Base-by-base conservation (phyloP, 37 sponge, comb jelly and placozoan genomes). In the Geodia barretti region DNA sequence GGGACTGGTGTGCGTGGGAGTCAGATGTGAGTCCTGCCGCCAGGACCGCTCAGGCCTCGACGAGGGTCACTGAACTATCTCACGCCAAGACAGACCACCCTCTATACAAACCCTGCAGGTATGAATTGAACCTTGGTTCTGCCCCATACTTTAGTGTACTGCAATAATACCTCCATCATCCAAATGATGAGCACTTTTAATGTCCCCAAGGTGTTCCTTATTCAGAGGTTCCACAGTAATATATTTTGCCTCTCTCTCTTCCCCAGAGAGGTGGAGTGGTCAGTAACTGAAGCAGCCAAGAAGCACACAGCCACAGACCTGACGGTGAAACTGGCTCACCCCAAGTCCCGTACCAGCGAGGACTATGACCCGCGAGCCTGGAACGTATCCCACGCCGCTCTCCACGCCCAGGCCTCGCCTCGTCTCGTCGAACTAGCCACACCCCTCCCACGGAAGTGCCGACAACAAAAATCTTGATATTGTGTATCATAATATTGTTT, bases 1-100 rank as follows among this genome's bases (percentile, higher is more conserved):
- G 93, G 93, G 93, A 92, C 28, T 92, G 93, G 93, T 77, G 86
- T 1, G 89, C 88, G 73, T 92, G 93, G 93, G 2, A 69, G 40
- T 54, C 73, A 20, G 79, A 83, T n/a, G 75, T 93, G 29, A 73
- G 59, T 25, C 62, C 80, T 30, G 73, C 81, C 4, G 83, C 94
- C 42, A 77, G 76, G 59, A 54, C 21, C 17, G 94, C 94, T 8
- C 37, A 38, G 36, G 78, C 83, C 35, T 67, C 87, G 3, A 54
- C 41, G 0, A 63, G 82, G 24, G 75, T 94, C 17, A 70, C 60
- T 29, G 24, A 61, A 1, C 76, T 94, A 25, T 71, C 95, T 1
- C 39, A 38, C 14, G 62, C 84, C 19, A 94, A 94, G 83, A 23
- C 23, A 8, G n/a, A 70, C 24, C 85, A 68, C 68, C 8, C 41